Evolutionary conservation across 2,888 invertebrate species (phyloP), one percentile per base, ranked within the genome.

Genomic region (Calephelis perditalis): DNA sequence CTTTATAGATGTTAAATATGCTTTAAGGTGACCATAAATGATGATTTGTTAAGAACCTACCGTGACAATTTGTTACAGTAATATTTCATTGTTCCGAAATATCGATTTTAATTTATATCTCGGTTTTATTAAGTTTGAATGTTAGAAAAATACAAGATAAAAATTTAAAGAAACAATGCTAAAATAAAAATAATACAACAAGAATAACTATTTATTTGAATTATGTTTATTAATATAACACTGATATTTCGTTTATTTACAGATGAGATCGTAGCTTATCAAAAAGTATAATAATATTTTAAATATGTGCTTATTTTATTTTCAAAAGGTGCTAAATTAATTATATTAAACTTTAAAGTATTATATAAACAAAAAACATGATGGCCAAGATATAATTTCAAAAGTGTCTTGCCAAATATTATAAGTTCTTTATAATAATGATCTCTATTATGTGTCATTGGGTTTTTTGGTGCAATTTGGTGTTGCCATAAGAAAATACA

Each of bases 361-460:
- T 56, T 43, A 37, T 56, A 56, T 56, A 40, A 40, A 56, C n/a
- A 57, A 57, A 45, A 45, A 26, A 7, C 44, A 46, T 45, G 26
- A 44, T 43, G 26, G 44, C 12, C 11, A 69, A 68, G 67, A 62
- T 70, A 73, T 71, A 70, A 67, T 70, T 69, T 68, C 67, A 70
- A 68, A 70, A 64, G 64, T 67, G 64, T 57, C 57, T 57, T 57
- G 57, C 57, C 57, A 35, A 56, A 43, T 56, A 56, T 40, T 40
- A 56, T 56, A 56, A 56, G 15, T 55, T 60, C 36, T 46, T 36
- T 56, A 11, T 59, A 55, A 56, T 56, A 46, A 60, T 60, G 56
- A 60, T 60, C 59, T 78, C 78, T 78, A 77, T 71, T 58, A 68
- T 61, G 72, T 77, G 77, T 76, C 77, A 78, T 78, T 70, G 61